Percentiles rank a stretch among this genome's conserved stretches.
Evolutionary conservation across 2,113 vertebrate genomes (phyloP).

Genomic region (Clupea harengus): DNA sequence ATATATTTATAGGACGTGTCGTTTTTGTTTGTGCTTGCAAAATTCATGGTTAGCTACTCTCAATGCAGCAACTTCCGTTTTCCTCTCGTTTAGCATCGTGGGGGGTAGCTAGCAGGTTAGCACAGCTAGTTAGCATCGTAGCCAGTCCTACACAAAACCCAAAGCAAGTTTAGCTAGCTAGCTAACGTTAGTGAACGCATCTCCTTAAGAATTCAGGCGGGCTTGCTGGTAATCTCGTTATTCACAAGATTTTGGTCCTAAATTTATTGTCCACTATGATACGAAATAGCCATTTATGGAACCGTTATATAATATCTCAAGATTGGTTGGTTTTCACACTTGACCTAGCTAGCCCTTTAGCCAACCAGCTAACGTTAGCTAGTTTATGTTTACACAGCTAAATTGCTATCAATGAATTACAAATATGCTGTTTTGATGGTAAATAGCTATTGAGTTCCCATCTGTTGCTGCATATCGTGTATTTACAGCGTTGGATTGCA

Average conservation of each 20-base stretch:
- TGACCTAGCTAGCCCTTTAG: conserved; percentile 22
- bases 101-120: conserved; percentile 48
- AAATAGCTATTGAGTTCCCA: background rate
- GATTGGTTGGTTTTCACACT: background rate
- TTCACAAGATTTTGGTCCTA: background rate
- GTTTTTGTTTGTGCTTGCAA: conserved; percentile 30
- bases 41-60: conserved; percentile 24
- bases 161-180: background rate
- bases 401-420: conserved; percentile 29
- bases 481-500: conserved; percentile 9
- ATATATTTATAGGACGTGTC: background rate
- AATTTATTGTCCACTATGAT: background rate
- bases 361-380: conserved; percentile 33
- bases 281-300: background rate
- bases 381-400: conserved; percentile 26
- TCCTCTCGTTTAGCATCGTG: conserved; percentile 44
- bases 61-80: conserved; percentile 37
- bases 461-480: background rate
- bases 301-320: background rate
- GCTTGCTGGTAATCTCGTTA: background rate
- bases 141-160: conserved; percentile 27
- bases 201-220: background rate
- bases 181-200: conserved; percentile 14
- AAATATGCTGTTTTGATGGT: conserved; percentile 8
- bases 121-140: conserved; percentile 52